These are phyloP conservation scores for Stratiomys singularior DNA, from an alignment of 2,888 invertebrate genomes.

Conservation along the genomic window DNA sequence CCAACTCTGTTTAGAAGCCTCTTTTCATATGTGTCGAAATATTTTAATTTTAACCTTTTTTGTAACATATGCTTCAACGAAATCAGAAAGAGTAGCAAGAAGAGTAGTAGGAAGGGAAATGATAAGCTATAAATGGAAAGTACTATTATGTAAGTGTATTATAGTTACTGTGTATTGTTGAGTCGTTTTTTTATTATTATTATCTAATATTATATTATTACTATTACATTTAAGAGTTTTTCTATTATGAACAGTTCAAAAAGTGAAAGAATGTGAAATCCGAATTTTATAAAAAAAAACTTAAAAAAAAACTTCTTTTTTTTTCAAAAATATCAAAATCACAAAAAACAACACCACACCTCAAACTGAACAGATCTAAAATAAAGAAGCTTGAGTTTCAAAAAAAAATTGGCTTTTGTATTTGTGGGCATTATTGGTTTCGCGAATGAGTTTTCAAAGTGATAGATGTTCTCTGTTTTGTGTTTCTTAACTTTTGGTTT, in stretches of 20 bases:
- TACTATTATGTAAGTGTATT: slow-evolving; percentile 34
- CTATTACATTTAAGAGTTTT: slow-evolving; percentile 38
- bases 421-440: slow-evolving; percentile 22
- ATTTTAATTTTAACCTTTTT: neutral
- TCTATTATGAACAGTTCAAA: slow-evolving; percentile 35
- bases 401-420: slow-evolving; percentile 31
- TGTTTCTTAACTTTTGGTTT: neutral
- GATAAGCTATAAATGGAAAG: neutral
- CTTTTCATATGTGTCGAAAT: neutral
- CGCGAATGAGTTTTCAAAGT: neutral
- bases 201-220: slow-evolving; percentile 45
- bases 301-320: slow-evolving; percentile 6
- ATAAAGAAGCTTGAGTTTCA: slow-evolving; percentile 39
- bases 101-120: neutral
- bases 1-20: too few relatives aligned
- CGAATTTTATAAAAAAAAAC: slow-evolving; percentile 37
- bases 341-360: slow-evolving; percentile 33
- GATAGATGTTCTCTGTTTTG: neutral
- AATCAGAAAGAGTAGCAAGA: neutral
- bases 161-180: slow-evolving; percentile 43
- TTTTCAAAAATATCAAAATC: slow-evolving; percentile 35
- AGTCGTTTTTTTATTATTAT: slow-evolving; percentile 46
- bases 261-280: slow-evolving; percentile 4
- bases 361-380: slow-evolving; percentile 32
- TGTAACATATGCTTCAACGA: slow-evolving; percentile 11